Evolutionary conservation across 2,797 vertebrate genomes (phyloP), one percentile per base, ranked within the genome.

Genomic region (Scarus forsteni): DNA sequence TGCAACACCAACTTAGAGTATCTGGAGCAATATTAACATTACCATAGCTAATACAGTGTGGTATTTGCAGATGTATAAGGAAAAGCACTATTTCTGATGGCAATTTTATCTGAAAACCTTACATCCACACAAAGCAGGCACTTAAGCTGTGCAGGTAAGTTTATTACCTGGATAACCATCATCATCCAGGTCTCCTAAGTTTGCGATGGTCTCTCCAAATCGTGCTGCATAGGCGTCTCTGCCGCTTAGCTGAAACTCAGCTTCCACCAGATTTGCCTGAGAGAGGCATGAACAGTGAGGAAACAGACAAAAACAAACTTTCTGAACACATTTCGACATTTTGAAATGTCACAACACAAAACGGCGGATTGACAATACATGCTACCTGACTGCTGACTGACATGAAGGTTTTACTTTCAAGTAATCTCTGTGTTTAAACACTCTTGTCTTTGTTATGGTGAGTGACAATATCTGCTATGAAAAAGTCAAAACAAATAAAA

Each of bases 171-270:
- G 92, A 92, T 95, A 97, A 35, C 97, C 97, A 54, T 99, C 97
- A 1, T 98, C 96, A 61, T 99, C 98, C 58, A 99, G 92, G 92
- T 99, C 98, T 48, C 98, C 98, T 50, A 99, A 93, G 85, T 93
- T 94, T 53, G 93, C 90, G 71, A 99, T 97, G 71, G 94, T 93
- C 82, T 98, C 96, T 65, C 98, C 98, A 81, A 99, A 99, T 11
- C 97, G 94, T 0, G 98, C 96, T 0, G 96, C 96, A 0, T 97
- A 96, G 0, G 94, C 93, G 66, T 96, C 87, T 38, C 95, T 96
- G 74, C 98, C 98, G 0, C 73, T 81, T 73, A 99, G 93, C 27
- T 91, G 91, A 60, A 93, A 86, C 51, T 95, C 92, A 54, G 92
- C 87, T 91, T 98, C 97, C 43, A 83, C 70, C 93, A 99, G 90